Evolutionary conservation across 2,113 vertebrate genomes (phyloP).

Genomic region (Marmota flaviventris): DNA sequence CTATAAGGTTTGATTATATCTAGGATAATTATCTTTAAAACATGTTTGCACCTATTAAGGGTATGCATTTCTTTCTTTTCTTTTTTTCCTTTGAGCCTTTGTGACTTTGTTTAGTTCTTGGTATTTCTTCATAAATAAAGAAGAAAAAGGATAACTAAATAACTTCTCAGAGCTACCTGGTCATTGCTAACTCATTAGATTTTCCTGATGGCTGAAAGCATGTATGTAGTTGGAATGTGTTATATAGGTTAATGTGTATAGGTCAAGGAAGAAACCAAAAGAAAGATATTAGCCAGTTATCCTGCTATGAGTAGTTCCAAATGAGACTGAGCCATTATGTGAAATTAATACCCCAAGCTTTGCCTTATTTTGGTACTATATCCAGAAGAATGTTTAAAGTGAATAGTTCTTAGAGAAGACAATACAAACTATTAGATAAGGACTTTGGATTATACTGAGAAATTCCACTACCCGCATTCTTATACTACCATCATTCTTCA

Average conservation of each 20-base stretch:
- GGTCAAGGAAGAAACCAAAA: conserved; percentile 16
- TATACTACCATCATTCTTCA: neutral
- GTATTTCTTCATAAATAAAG: conserved; percentile 9
- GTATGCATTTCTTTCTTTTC: neutral
- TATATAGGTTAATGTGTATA: neutral
- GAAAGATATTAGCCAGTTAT: neutral
- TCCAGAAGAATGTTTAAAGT: conserved; percentile 11
- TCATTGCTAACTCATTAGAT: neutral
- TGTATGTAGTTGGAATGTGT: neutral
- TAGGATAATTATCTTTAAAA: conserved; percentile 30
- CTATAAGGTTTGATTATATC: neutral
- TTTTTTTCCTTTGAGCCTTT: neutral
- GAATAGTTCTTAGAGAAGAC: neutral
- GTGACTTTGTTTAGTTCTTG: neutral
- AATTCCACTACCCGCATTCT: neutral
- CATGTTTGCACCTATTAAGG: neutral
- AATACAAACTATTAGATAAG: neutral
- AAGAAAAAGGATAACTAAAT: neutral
- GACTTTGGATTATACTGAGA: neutral
- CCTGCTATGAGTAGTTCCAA: neutral
- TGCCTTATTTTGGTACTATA: neutral
- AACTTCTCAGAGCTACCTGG: neutral
- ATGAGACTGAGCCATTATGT: neutral
- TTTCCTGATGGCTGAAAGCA: neutral
- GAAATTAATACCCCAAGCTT: neutral